Evolutionary conservation across 2,888 invertebrate genomes (phyloP).

Genomic region (Sesia apiformis): DNA sequence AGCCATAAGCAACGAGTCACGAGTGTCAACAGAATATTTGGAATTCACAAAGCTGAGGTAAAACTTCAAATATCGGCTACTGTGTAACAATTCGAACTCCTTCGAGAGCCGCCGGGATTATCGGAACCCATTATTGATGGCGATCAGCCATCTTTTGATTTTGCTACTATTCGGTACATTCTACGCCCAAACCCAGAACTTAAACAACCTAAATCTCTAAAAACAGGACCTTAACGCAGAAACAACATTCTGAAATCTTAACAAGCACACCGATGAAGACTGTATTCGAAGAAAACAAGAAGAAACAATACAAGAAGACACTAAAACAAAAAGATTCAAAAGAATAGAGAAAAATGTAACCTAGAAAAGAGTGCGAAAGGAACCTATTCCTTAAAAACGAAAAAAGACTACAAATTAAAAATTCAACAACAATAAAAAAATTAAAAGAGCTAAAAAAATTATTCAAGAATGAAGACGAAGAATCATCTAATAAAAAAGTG

Average conservation of each 20-base stretch:
- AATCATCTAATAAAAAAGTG: slow-evolving; percentile 4
- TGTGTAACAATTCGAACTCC: too few species aligned
- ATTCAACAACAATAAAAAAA: background rate
- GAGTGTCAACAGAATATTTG: too few species aligned
- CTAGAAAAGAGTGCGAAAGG: slow-evolving; percentile 7
- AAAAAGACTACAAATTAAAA: slow-evolving; percentile 1
- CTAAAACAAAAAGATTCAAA: slow-evolving; percentile 2
- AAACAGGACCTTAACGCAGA: slow-evolving; percentile 7
- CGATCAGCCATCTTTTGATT: background rate
- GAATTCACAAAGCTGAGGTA: background rate
- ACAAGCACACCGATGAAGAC: slow-evolving; percentile 12
- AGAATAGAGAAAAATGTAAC: slow-evolving; percentile 7
- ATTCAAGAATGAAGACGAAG: slow-evolving; percentile 9
- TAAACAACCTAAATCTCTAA: slow-evolving; percentile 8
- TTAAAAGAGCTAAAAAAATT: slow-evolving; percentile 10
- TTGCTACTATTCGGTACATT: background rate
- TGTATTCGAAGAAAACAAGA: slow-evolving; percentile 6
- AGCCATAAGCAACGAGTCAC: slow-evolving; percentile 10
- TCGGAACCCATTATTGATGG: too few species aligned
- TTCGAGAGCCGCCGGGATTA: background rate
- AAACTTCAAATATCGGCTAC: background rate
- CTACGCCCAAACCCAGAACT: slow-evolving; percentile 2
- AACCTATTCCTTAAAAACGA: background rate
- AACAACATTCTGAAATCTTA: slow-evolving; percentile 15
- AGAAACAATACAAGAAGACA: slow-evolving; percentile 7